Evolutionary conservation across 2,113 vertebrate species (phyloP).

Genomic region (Procavia capensis): DNA sequence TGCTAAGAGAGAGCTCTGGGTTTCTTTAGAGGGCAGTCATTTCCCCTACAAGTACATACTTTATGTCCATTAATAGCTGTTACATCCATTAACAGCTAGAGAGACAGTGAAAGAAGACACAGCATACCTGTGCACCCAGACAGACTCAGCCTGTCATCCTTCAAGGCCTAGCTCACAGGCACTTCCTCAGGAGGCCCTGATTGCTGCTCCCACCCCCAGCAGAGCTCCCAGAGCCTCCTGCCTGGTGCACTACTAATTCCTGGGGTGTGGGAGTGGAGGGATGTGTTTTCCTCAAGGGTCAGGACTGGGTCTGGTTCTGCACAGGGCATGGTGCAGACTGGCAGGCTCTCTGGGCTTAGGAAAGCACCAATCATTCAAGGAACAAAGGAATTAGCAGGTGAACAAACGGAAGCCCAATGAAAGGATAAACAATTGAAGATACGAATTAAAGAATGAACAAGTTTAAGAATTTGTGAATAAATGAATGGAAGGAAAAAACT

Average conservation of each 20-base stretch:
- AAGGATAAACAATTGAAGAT: neutral
- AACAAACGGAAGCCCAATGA: slow-evolving; percentile 7
- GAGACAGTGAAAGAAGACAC: neutral
- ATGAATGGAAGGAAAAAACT: slow-evolving; percentile 19
- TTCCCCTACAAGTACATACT: neutral
- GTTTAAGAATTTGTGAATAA: neutral
- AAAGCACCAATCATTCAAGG: neutral
- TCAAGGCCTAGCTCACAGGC: neutral
- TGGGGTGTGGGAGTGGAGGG: neutral
- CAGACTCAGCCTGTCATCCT: neutral
- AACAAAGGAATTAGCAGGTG: neutral
- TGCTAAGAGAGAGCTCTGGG: neutral
- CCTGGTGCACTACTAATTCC: neutral
- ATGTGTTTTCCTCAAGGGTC: neutral
- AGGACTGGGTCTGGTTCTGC: neutral
- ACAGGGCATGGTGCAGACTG: neutral
- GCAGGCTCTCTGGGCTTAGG: neutral
- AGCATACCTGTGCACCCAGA: neutral
- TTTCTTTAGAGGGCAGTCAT: neutral
- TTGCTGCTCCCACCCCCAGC: neutral
- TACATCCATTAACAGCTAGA: neutral
- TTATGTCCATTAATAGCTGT: neutral
- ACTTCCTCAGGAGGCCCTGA: neutral
- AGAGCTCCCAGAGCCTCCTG: neutral
- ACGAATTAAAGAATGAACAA: neutral